Base-by-base conservation (phyloP, 2,888 invertebrate species). In the Alloplasta piceator region DNA sequence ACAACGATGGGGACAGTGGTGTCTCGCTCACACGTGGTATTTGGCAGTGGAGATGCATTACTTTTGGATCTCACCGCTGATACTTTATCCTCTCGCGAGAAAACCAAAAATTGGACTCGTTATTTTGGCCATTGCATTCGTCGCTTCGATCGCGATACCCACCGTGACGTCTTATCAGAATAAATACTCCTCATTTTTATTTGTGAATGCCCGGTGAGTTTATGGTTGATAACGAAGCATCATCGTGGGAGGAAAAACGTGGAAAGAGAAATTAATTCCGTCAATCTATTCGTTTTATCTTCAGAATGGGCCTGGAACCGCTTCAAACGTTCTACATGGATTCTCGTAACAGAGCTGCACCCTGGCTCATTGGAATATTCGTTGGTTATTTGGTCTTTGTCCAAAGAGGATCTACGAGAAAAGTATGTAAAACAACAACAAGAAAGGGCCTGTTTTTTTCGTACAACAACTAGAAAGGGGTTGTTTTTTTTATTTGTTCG, bases 1-100 rank as follows among this genome's bases (percentile, higher is more conserved):
- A n/a, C n/a, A n/a, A n/a, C n/a, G n/a, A n/a, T n/a, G n/a, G n/a
- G n/a, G n/a, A 6, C n/a, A 84, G 83, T 16, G 36, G 93, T 95
- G 94, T 86, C 86, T 94, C 43, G 91, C 92, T 39, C 94, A 94
- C 84, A 92, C 94, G 0, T 95, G 95, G 94, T 94, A 94, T 84
- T 87, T 95, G 52, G 93, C 94, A 4, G 93, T 94, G 9, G 94
- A 95, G 84, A 94, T 94, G 84, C 94, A 95, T 86, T 87, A 94
- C 50, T 94, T 93, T 85, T 91, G 94, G 84, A 78, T 94, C 10
- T 93, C 94, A 0, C 94, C 94, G 0, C 82, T 94, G 1, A 90
- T 94, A 73, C 90, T 94, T 4, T 93, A 93, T 74, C 93, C 94
- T 0, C 84, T 94, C 36, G 92, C 92, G 86, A 92, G 90, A 76